A percentile compares a stretch with the other conserved stretches of the same genome.
These are phyloP conservation scores for Rhyacichthys aspro DNA, from an alignment of 2,797 vertebrate genomes.

Conservation along the genomic window DNA sequence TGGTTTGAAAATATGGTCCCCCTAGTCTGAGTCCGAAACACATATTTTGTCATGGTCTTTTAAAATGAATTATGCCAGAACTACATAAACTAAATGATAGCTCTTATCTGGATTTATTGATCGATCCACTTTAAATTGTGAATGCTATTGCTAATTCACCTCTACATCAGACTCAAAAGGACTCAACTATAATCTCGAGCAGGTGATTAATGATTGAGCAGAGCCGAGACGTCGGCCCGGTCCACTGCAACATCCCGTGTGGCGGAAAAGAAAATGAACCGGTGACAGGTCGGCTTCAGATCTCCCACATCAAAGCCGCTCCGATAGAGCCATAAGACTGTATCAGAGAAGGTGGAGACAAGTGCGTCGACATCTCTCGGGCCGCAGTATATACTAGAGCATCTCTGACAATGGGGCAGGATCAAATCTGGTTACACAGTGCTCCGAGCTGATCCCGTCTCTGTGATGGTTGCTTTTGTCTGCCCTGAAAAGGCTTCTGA, in stretches of 20 bases:
- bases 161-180: slow-evolving; percentile 56
- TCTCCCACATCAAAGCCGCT: slow-evolving; percentile 18
- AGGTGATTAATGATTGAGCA: slow-evolving; percentile 67
- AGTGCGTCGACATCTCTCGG: slow-evolving; percentile 7
- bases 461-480: slow-evolving; percentile 62
- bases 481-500: slow-evolving; percentile 54
- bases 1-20: no score
- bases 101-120: no score
- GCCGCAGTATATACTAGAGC: slow-evolving; percentile 18
- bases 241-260: slow-evolving; percentile 3
- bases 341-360: slow-evolving; percentile 3
- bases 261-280: background rate
- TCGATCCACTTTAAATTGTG: slow-evolving; percentile 47
- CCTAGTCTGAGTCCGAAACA: no score
- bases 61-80: no score
- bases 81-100: no score
- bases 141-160: slow-evolving; percentile 72
- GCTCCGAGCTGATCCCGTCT: slow-evolving; percentile 48
- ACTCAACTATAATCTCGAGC: slow-evolving; percentile 56
- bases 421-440: slow-evolving; percentile 57
- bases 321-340: background rate
- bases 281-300: slow-evolving; percentile 4
- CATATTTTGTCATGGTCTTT: no score
- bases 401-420: slow-evolving; percentile 33
- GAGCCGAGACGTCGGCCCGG: slow-evolving; percentile 31